phyloP scores from a whole-genome alignment of 1,140 invertebrate genomes.

The Zaprionus tsacasi region DNA sequence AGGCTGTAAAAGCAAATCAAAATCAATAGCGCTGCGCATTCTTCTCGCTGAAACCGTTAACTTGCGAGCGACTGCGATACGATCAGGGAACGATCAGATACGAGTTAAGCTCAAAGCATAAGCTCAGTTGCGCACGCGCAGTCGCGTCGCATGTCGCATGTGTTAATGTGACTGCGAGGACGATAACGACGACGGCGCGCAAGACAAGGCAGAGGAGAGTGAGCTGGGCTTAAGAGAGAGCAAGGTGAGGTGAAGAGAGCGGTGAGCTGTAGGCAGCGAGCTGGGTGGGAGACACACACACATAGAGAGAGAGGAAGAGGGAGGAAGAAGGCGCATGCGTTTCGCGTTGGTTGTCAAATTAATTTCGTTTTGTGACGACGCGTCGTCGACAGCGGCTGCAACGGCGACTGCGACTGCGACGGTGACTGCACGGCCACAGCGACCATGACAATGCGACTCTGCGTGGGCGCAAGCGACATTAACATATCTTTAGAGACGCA shows the following conservation, averaged over 20 bases:
- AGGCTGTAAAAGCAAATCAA: neutral
- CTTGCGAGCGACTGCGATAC: neutral
- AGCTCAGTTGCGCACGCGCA: slow-evolving; percentile 47
- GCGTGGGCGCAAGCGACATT: slow-evolving; percentile 66
- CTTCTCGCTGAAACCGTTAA: slow-evolving; percentile 1
- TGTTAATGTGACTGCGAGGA: slow-evolving; percentile 76
- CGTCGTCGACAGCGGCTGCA: slow-evolving; percentile 40
- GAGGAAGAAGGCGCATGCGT: slow-evolving; percentile 63
- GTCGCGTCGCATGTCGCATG: slow-evolving; percentile 42
- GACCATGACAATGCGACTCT: slow-evolving; percentile 64
- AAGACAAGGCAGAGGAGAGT: slow-evolving; percentile 11
- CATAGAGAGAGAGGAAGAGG: neutral
- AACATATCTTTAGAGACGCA: slow-evolving; percentile 69
- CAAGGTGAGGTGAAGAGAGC: slow-evolving; percentile 68
- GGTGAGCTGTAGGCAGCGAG: no score
- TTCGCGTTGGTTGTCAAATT: slow-evolving; percentile 82
- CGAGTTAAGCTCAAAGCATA: slow-evolving; percentile 48
- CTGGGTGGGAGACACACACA: no score
- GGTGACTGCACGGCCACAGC: slow-evolving; percentile 15
- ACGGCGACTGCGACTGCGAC: neutral
- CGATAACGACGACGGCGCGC: slow-evolving; percentile 70
- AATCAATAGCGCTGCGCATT: neutral
- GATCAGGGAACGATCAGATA: neutral
- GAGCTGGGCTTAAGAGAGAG: neutral
- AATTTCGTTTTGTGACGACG: slow-evolving; percentile 72